Percentiles rank a stretch among this genome's conserved stretches.
phyloP scores from a whole-genome alignment of 2,113 vertebrate species.

The Eretmochelys imbricata region DNA sequence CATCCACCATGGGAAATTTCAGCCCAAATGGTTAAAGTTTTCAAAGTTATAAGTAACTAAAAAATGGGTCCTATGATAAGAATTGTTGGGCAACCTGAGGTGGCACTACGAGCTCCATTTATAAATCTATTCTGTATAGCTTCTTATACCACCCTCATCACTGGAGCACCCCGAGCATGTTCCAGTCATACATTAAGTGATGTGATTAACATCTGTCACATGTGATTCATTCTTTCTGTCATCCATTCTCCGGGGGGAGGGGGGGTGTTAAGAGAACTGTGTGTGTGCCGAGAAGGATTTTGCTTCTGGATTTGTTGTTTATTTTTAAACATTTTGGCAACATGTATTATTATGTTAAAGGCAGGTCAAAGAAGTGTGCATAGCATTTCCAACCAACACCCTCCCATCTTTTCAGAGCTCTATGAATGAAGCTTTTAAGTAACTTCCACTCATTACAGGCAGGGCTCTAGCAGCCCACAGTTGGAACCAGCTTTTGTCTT shows the following conservation, averaged over 20 bases:
- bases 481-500: background rate
- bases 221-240: background rate
- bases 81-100: background rate
- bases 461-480: background rate
- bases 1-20: background rate
- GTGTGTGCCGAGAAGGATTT: background rate
- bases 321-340: background rate
- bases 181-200: background rate
- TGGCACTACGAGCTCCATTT: background rate
- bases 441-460: accelerated
- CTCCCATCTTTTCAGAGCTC: background rate
- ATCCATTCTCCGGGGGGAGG: background rate
- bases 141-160: background rate
- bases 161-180: background rate
- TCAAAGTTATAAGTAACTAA: background rate
- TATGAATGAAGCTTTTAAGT: background rate
- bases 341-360: background rate
- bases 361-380: background rate
- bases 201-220: background rate
- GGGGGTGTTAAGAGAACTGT: background rate
- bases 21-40: background rate
- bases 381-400: background rate
- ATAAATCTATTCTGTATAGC: background rate
- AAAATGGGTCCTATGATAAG: background rate
- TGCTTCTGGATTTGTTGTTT: background rate